Evolutionary conservation across 1,140 invertebrate genomes (phyloP).

Genomic region (Oscheius sp.): DNA sequence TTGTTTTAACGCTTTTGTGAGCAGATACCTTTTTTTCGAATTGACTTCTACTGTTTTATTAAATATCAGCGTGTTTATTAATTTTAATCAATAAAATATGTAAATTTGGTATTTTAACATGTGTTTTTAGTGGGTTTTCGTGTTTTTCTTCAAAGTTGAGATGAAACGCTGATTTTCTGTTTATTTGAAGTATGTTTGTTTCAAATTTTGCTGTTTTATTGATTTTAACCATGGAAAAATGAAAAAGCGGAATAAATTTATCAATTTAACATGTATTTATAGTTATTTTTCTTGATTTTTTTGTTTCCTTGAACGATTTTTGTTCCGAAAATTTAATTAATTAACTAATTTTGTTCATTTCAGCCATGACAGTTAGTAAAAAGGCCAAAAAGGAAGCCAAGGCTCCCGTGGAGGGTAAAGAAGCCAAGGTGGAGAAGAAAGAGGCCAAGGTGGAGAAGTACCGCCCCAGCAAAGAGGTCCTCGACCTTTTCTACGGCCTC

Average conservation of each 20-base stretch:
- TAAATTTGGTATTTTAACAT: too few relatives aligned
- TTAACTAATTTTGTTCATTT: not conserved
- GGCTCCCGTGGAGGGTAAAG: not conserved
- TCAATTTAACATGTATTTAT: too few relatives aligned
- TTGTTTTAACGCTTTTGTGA: too few relatives aligned
- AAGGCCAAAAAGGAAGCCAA: not conserved
- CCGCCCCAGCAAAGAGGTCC: not conserved
- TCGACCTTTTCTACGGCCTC: not conserved
- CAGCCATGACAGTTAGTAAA: not conserved
- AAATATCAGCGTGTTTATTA: too few relatives aligned
- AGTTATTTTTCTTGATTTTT: not conserved
- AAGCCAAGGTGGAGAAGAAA: not conserved
- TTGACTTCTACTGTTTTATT: too few relatives aligned
- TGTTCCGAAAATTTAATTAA: not conserved
- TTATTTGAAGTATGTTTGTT: not conserved
- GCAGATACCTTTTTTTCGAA: too few relatives aligned
- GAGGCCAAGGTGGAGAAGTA: not conserved
- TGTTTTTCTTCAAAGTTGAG: too few relatives aligned
- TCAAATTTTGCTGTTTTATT: not conserved
- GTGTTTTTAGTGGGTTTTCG: too few relatives aligned
- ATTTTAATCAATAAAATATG: too few relatives aligned
- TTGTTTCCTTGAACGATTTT: not conserved
- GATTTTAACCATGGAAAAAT: not conserved
- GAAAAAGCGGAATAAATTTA: not conserved
- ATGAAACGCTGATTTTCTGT: not conserved